Base-by-base conservation (phyloP, 2,797 vertebrate genomes). In the Liasis olivaceus region DNA sequence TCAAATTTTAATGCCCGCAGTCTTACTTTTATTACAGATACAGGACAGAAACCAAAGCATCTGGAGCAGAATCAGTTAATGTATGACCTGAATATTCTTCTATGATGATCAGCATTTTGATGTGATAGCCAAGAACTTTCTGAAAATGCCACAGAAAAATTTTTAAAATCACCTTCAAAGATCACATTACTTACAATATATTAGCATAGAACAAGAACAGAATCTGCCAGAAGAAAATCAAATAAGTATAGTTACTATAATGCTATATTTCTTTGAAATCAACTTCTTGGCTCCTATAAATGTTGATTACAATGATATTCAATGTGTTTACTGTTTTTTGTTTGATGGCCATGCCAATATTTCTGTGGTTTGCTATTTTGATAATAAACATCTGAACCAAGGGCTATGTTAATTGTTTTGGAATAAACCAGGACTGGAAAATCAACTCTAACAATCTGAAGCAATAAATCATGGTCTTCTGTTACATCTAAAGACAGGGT, bases 211-310 rank as follows among this genome's bases (percentile, higher is more conserved):
- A 95, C 85, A 36, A 93, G 87, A 42, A 95, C 92, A 17, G 13
- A 90, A 63, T 92, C 91, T 93, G 20, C 64, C 66, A 95, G 24
- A 94, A 56, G 88, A 91, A 26, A 81, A 94, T 89, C 1, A 0
- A 7, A n/a, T 93, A 26, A 28, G 85, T 94, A 36, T 87, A 89
- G 93, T 64, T n/a, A 26, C 93, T 94, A 93, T 91, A 89, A 95
- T 96, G 42, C 64, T 92, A 60, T 24, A 6, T 93, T 95, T 90
- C 89, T 93, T 6, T 90, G 28, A 95, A 93, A 94, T 92, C 93
- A 86, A 51, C 85, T 59, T 91, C 51, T 59, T 17, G n/a, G 64
- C 56, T 59, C 12, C 85, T 58, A 59, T 56, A 72, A 28, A 72
- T 15, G 28, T 31, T 54, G 47, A 91, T 66, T 17, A 86, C 36